phyloP scores from a whole-genome alignment of 2,797 vertebrate species.

The Argya squamiceps region DNA sequence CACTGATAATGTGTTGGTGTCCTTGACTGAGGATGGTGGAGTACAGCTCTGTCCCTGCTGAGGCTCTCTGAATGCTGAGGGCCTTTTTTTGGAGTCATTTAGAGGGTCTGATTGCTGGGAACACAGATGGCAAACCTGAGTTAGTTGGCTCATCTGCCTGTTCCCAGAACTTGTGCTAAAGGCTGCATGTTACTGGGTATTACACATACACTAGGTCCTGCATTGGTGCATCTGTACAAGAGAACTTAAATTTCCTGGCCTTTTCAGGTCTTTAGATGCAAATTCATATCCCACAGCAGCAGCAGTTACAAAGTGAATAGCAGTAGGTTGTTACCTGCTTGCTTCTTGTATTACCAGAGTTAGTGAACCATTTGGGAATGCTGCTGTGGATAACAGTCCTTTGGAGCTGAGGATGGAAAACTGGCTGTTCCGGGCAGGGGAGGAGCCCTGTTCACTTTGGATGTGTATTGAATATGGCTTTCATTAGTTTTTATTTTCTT shows the following conservation, averaged over 20 bases:
- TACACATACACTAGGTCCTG: not conserved
- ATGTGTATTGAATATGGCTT: not conserved
- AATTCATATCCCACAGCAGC: not conserved
- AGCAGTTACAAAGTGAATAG: not conserved
- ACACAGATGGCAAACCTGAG: not conserved
- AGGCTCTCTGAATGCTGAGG: not conserved
- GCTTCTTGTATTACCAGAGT: not conserved
- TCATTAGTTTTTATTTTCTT: slow-evolving; percentile 62
- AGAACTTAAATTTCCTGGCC: not conserved
- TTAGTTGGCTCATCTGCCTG: not conserved
- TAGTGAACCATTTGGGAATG: not conserved
- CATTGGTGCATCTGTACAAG: not conserved
- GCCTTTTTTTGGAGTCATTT: not conserved
- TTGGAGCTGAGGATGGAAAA: not conserved
- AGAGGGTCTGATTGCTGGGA: not conserved
- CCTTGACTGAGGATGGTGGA: not conserved
- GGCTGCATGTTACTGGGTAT: not conserved
- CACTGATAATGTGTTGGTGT: rapidly evolving
- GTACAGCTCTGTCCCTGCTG: not conserved
- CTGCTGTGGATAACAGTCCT: not conserved
- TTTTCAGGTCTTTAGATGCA: not conserved
- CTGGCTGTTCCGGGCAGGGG: not conserved
- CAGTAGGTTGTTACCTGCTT: not conserved
- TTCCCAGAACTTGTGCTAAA: not conserved
- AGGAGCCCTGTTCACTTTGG: not conserved